phyloP scores from a whole-genome alignment of 2,797 vertebrate species.

The Vultur gryphus region DNA sequence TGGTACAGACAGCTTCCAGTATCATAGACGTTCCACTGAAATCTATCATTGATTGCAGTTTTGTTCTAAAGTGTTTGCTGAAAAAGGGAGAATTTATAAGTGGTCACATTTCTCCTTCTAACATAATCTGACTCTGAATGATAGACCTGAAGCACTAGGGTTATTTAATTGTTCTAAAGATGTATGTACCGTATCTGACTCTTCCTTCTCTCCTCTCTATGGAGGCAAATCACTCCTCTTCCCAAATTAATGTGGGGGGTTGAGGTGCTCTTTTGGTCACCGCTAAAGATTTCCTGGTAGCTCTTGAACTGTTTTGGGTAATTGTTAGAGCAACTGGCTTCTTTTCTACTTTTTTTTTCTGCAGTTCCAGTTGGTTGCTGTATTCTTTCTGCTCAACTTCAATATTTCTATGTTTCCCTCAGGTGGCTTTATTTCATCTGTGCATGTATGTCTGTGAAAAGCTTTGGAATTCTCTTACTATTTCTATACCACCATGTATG shows the following conservation, averaged over 20 bases:
- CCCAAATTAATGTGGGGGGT: neutral
- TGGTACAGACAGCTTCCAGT: neutral
- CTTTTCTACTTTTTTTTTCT: neutral
- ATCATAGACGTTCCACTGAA: neutral
- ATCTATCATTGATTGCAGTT: neutral
- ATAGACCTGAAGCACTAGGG: neutral
- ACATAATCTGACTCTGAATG: neutral
- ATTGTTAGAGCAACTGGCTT: neutral
- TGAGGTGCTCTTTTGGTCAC: neutral
- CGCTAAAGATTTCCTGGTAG: neutral
- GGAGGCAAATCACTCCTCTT: neutral
- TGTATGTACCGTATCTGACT: neutral
- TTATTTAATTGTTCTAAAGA: neutral
- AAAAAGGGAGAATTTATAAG: neutral
- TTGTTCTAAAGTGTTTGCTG: neutral
- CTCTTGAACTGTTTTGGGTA: neutral
- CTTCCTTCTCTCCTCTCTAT: neutral
- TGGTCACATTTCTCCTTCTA: neutral
- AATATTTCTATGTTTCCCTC: conserved; percentile 2
- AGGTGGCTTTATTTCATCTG: conserved; percentile 31
- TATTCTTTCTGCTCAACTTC: conserved; percentile 3
- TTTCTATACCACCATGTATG: neutral
- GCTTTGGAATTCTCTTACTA: conserved; percentile 15
- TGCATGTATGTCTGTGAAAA: conserved; percentile 26
- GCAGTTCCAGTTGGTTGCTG: neutral